Evolutionary conservation across 1,140 invertebrate genomes (phyloP), one percentile per base, ranked within the genome.

Genomic region (Scaptomyza graminum): DNA sequence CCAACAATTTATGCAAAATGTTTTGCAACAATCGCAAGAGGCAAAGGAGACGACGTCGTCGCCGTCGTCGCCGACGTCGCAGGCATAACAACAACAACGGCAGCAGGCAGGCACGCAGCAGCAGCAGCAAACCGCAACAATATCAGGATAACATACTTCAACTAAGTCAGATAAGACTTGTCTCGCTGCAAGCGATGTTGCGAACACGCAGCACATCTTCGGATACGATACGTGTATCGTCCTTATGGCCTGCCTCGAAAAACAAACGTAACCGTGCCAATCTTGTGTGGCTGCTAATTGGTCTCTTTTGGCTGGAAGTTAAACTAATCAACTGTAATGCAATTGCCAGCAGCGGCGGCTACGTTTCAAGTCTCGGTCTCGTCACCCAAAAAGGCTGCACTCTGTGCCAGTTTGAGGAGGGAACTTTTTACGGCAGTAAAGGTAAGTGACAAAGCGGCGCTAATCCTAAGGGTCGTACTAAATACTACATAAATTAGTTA

Each of bases 281-380:
- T 65, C 80, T 91, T 8, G 60, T 91, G 1, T 91, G 90, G 90
- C 54, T 91, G n/a, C 65, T 91, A 4, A 90, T 91, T 46, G 90
- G 90, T 5, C 73, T 91, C 9, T 89, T 91, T 15, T 91, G 90
- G 90, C 72, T 91, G 7, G 90, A 91, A 50, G 72, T 80, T 7
- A 88, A 90, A 41, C 57, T 90, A 22, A 82, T 91, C 13, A 90
- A 90, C 50, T 90, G 90, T 67, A 79, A 74, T 57, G 69, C 83
- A 5, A 76, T 90, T 44, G 55, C 56, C 7, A 70, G 55, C 37
- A 67, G 65, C 31, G 57, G 69, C 31, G 75, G 67, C 12, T 84
- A 78, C 13, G 74, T 76, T 44, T 79, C 84, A 0, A 88, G 69
- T 56, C 39, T 79, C 2, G 67, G 69, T 56, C 39, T 79, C 2